Percentiles rank a stretch among this genome's conserved stretches.
phyloP scores from a whole-genome alignment of 2,888 invertebrate genomes.

The Pollenia angustigena region DNA sequence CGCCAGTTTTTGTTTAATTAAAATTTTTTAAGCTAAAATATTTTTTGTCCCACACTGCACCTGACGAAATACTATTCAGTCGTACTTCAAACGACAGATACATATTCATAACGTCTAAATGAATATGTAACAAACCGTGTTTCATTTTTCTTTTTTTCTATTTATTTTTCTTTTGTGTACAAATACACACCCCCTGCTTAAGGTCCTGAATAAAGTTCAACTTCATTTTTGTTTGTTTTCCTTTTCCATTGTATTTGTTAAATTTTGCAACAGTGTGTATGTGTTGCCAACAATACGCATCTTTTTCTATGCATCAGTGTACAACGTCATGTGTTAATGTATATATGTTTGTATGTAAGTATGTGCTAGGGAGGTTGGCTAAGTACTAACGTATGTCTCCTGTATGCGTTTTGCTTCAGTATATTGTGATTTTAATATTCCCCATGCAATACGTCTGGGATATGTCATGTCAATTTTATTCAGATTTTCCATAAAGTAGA shows the following conservation, averaged over 20 bases:
- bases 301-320: conserved; percentile 21
- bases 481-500: conserved; percentile 75
- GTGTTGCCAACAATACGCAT: conserved; percentile 41
- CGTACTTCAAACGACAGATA: conserved; percentile 23
- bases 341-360: neutral
- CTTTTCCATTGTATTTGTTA: conserved; percentile 32
- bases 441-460: conserved; percentile 76
- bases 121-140: conserved; percentile 49
- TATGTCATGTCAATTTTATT: conserved; percentile 77
- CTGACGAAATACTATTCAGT: conserved; percentile 26
- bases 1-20: neutral
- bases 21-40: neutral
- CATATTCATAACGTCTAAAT: conserved; percentile 61
- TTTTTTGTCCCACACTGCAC: neutral
- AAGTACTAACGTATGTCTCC: conserved; percentile 9
- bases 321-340: neutral
- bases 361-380: neutral
- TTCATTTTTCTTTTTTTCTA: neutral
- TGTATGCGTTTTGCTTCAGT: conserved; percentile 57
- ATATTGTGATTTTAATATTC: conserved; percentile 72
- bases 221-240: neutral
- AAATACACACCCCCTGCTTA: conserved; percentile 12
- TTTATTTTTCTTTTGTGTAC: conserved; percentile 16
- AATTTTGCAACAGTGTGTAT: conserved; percentile 43
- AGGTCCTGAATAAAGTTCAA: conserved; percentile 28